Conservation (phyloP, 2,113 vertebrate genomes). For the Otus sunia region DNA sequence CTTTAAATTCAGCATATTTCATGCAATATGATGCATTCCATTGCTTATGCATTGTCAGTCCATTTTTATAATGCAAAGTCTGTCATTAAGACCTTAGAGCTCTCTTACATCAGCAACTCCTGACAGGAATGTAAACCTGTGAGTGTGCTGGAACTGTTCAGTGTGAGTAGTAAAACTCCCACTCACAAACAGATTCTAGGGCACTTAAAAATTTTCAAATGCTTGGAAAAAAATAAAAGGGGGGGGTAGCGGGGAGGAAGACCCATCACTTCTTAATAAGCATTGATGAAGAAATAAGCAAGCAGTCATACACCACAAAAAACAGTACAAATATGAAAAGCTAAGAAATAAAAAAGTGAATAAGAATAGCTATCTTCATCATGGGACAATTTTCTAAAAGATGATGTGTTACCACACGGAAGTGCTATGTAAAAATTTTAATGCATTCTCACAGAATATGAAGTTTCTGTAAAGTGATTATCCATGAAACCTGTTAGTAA, state of each 20-base stretch:
- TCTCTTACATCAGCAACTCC: background rate
- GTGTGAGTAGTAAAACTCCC: background rate
- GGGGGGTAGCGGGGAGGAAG: background rate
- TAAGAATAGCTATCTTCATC: background rate
- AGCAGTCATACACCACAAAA: background rate
- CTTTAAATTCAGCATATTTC: constrained; percentile 31
- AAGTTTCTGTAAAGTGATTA: background rate
- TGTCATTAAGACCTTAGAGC: background rate
- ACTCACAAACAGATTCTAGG: background rate
- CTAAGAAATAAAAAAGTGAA: background rate
- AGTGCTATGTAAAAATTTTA: background rate
- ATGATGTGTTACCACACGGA: background rate
- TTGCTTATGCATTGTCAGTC: constrained; percentile 2
- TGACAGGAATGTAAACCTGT: constrained; percentile 26
- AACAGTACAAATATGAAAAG: background rate
- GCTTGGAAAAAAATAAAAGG: background rate
- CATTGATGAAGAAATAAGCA: constrained; percentile 11
- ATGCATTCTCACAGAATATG: background rate
- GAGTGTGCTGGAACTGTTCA: background rate
- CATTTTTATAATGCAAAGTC: constrained; percentile 13
- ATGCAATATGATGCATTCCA: background rate
- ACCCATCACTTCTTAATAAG: background rate
- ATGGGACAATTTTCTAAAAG: background rate
- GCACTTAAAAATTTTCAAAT: background rate
- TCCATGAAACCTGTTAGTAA: background rate